These are phyloP conservation scores for Parambassis ranga DNA, from an alignment of 2,797 vertebrate species.

Conservation along the genomic window DNA sequence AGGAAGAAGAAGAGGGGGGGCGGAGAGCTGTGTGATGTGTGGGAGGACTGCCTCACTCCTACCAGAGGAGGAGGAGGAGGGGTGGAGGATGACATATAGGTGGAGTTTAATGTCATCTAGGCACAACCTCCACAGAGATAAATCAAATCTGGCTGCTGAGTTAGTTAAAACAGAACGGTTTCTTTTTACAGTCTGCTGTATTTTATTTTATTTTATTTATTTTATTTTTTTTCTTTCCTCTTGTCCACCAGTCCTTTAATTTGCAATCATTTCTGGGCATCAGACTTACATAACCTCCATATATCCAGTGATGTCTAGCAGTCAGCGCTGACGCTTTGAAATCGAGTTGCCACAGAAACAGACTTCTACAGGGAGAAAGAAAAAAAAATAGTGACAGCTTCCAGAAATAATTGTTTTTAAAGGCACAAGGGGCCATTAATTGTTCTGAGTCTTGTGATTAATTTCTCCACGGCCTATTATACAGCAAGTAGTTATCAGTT, in stretches of 20 bases:
- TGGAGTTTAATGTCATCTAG: slow-evolving; percentile 61
- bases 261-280: slow-evolving; percentile 50
- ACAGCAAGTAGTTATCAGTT: slow-evolving; percentile 24
- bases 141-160: slow-evolving; percentile 49
- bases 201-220: not conserved
- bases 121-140: slow-evolving; percentile 44
- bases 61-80: slow-evolving; percentile 14
- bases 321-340: slow-evolving; percentile 49
- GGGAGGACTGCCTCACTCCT: slow-evolving; percentile 38
- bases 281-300: slow-evolving; percentile 62
- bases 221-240: slow-evolving; percentile 1
- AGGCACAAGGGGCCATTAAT: slow-evolving; percentile 4
- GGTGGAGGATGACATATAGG: slow-evolving; percentile 49
- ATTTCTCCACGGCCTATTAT: slow-evolving; percentile 8
- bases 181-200: not conserved
- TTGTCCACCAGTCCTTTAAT: slow-evolving; percentile 48
- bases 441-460: slow-evolving; percentile 23
- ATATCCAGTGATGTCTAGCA: slow-evolving; percentile 53
- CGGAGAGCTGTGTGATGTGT: slow-evolving; percentile 31
- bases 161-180: slow-evolving; percentile 23
- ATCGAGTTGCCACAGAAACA: slow-evolving; percentile 67
- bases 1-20: not conserved
- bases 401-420: slow-evolving; percentile 32
- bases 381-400: not conserved
- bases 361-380: not conserved